phyloP scores from a whole-genome alignment of 2,113 vertebrate species.

The Gymnarchus niloticus region DNA sequence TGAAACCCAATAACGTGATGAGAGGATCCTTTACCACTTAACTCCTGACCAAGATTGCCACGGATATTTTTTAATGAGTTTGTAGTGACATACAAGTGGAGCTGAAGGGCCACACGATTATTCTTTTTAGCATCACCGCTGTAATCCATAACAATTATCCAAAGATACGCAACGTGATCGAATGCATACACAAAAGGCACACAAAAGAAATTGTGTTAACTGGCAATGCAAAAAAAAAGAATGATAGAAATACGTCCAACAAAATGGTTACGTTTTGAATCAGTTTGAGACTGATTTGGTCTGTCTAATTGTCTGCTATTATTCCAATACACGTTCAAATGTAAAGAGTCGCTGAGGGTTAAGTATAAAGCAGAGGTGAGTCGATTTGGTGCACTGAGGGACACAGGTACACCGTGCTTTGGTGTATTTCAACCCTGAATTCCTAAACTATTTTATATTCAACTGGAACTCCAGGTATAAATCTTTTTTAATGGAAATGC shows the following conservation, averaged over 20 bases:
- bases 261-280: too few species aligned
- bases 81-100: conserved; percentile 7
- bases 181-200: neutral
- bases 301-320: neutral
- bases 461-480: too few species aligned
- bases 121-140: neutral
- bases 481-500: neutral
- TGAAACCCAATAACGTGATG: conserved; percentile 11
- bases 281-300: neutral
- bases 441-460: neutral
- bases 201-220: neutral
- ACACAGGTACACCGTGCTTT: neutral
- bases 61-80: neutral
- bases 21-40: neutral
- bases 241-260: too few species aligned
- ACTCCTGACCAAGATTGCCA: neutral
- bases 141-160: neutral
- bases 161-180: neutral
- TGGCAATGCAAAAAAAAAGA: neutral
- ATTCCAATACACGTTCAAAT: neutral
- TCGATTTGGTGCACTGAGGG: neutral
- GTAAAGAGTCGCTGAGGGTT: neutral
- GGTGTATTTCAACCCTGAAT: neutral
- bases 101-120: neutral
- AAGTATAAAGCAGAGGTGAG: neutral